Evolutionary conservation across 2,113 vertebrate genomes (phyloP).

Genomic region (Tapirus terrestris): DNA sequence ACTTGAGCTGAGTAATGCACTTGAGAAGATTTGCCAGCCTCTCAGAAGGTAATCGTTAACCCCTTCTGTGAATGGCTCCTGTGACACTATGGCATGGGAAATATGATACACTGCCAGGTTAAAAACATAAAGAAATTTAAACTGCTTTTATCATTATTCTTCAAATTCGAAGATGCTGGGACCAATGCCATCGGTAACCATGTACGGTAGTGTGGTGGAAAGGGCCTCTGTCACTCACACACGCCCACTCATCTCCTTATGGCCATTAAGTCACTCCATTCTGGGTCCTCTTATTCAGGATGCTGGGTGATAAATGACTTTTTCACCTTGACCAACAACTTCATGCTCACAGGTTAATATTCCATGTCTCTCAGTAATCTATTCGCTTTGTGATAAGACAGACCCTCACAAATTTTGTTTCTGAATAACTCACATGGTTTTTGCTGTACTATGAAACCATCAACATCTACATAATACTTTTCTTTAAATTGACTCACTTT

Average conservation of each 20-base stretch:
- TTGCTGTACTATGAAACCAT: neutral
- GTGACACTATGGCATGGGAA: neutral
- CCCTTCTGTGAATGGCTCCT: neutral
- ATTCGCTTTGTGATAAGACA: neutral
- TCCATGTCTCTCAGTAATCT: neutral
- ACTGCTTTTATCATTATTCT: neutral
- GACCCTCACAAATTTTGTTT: neutral
- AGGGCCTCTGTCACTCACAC: neutral
- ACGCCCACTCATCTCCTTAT: neutral
- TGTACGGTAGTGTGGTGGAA: neutral
- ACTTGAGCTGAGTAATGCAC: constrained; percentile 47
- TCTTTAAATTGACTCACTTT: neutral
- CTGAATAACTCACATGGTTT: neutral
- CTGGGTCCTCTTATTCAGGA: neutral
- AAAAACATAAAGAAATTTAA: neutral
- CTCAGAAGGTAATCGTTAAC: constrained; percentile 45
- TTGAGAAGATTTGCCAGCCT: constrained; percentile 1
- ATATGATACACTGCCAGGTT: neutral
- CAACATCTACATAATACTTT: neutral
- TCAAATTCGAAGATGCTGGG: neutral
- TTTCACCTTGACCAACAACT: neutral
- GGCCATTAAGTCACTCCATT: neutral
- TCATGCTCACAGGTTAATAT: neutral
- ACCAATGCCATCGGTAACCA: neutral
- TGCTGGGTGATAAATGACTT: neutral